A percentile compares a stretch with the other conserved stretches of the same genome.
phyloP scores from a whole-genome alignment of 1,140 invertebrate species.

The Lethrus apterus region DNA sequence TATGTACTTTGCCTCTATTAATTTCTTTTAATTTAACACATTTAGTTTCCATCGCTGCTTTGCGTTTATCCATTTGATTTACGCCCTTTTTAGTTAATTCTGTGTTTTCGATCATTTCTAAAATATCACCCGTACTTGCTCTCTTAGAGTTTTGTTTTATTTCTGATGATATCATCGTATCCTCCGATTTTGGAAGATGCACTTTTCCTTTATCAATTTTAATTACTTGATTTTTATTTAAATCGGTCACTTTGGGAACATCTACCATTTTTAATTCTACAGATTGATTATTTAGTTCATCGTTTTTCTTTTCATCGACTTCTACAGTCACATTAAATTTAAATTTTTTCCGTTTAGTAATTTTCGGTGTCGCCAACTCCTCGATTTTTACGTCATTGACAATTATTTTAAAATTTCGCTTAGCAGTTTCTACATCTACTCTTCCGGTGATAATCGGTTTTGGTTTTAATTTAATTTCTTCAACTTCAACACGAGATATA shows the following conservation, averaged over 20 bases:
- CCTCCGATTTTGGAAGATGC: constrained; percentile 21
- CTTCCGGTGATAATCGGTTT: constrained; percentile 47
- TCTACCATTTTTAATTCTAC: constrained; percentile 5
- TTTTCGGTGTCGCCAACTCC: constrained; percentile 34
- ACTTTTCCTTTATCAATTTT: constrained; percentile 19
- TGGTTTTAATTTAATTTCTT: constrained; percentile 39
- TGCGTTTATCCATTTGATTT: no score
- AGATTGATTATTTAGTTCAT: not conserved
- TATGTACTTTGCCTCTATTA: constrained; percentile 19
- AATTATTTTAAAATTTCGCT: constrained; percentile 42
- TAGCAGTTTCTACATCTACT: constrained; percentile 42
- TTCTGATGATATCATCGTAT: constrained; percentile 24
- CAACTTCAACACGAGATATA: constrained; percentile 37
- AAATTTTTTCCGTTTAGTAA: constrained; percentile 26
- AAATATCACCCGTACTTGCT: constrained; percentile 19
- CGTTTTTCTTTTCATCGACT: constrained; percentile 10
- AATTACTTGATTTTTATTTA: constrained; percentile 3
- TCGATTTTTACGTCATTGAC: constrained; percentile 48
- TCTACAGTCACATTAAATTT: constrained; percentile 32
- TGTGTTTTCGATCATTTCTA: constrained; percentile 15
- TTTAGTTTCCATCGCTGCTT: no score
- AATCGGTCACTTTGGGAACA: constrained; percentile 8
- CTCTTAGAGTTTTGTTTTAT: constrained; percentile 18
- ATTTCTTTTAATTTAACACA: constrained; percentile 1
- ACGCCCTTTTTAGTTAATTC: not conserved